A percentile compares a stretch with the other conserved stretches of the same genome.
Evolutionary conservation across 2,888 invertebrate species (phyloP).

Genomic region (Phaonia tiefii): DNA sequence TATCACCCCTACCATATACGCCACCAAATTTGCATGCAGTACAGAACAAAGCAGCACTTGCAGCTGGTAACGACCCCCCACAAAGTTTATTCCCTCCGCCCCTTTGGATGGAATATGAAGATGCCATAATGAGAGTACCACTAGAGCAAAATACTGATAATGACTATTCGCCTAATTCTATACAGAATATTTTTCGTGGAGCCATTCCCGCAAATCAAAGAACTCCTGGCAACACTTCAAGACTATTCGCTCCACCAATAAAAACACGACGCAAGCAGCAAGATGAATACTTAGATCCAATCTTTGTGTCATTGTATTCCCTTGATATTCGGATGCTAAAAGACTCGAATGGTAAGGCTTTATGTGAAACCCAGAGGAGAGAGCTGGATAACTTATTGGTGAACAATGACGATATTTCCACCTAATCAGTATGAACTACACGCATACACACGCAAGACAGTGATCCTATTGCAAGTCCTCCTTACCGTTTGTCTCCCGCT

Average conservation of each 20-base stretch:
- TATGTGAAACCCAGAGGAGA: slow-evolving; percentile 11
- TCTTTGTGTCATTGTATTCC: slow-evolving; percentile 25
- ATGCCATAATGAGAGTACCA: too few relatives aligned
- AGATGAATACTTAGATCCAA: too few relatives aligned
- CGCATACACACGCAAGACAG: slow-evolving; percentile 72
- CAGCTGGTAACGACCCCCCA: neutral
- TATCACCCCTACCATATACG: slow-evolving; percentile 14
- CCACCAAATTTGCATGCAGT: neutral
- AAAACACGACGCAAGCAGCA: too few relatives aligned
- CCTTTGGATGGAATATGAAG: too few relatives aligned
- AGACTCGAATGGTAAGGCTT: slow-evolving; percentile 26
- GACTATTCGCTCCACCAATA: too few relatives aligned
- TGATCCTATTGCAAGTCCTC: slow-evolving; percentile 74
- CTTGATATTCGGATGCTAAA: slow-evolving; percentile 36
- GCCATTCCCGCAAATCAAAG: too few relatives aligned
- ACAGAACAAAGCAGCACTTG: neutral
- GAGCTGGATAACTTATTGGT: slow-evolving; percentile 34
- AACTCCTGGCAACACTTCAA: too few relatives aligned
- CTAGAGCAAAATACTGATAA: too few relatives aligned
- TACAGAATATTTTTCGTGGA: too few relatives aligned
- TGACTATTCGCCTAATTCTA: too few relatives aligned
- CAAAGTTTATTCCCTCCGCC: neutral
- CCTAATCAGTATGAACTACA: slow-evolving; percentile 25
- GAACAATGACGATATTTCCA: slow-evolving; percentile 31
- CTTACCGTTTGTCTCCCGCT: slow-evolving; percentile 73